Conservation (phyloP, 2,797 vertebrate species). For the Gallinago solitaria region DNA sequence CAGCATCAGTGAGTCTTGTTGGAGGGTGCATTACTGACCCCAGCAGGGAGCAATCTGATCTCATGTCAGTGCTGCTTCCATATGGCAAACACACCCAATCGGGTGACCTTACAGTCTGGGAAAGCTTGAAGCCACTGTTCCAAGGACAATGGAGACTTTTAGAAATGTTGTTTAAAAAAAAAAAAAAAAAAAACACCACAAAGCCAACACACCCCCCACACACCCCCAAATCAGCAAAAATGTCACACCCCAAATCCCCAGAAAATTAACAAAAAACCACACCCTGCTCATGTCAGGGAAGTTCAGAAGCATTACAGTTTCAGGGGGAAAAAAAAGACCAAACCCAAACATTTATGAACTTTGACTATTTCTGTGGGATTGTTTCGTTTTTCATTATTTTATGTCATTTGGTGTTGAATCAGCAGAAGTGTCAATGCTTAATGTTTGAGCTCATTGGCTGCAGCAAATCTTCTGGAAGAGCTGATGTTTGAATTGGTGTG, state of each 20-base stretch:
- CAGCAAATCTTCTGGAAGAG: neutral
- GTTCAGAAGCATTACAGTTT: neutral
- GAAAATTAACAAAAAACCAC: neutral
- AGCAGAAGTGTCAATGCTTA: neutral
- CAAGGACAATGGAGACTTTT: neutral
- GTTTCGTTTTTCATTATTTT: neutral
- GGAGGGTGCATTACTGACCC: neutral
- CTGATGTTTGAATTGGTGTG: neutral
- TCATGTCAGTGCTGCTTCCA: neutral
- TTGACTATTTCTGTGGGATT: neutral
- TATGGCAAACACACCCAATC: neutral
- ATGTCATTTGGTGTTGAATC: neutral
- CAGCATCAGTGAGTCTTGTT: fast-evolving
- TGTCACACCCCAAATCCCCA: fast-evolving
- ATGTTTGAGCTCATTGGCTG: neutral
- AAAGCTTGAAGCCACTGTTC: neutral
- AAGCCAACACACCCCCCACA: neutral
- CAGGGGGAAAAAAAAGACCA: fast-evolving
- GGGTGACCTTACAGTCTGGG: neutral
- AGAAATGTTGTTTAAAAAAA: neutral
- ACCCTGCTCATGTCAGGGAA: neutral
- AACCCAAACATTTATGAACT: neutral
- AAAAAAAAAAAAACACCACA: no score
- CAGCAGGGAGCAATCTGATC: neutral
- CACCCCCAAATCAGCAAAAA: fast-evolving